Evolutionary conservation across 1,140 invertebrate genomes (phyloP), one percentile per base, ranked within the genome.

Genomic region (Pararge aegeria): DNA sequence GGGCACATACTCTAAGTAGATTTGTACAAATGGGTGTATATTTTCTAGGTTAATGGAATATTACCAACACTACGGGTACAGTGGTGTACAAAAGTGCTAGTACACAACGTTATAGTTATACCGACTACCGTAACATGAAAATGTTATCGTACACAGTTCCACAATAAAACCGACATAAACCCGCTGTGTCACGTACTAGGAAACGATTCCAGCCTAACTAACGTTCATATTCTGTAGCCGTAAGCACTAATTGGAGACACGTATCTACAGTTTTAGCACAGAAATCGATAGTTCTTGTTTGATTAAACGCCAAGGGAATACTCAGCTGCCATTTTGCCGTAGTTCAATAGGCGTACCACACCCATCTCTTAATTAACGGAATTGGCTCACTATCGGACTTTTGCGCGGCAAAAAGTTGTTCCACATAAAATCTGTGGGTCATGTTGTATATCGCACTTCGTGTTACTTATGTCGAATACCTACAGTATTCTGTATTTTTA

Each of bases 231-330:
- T 75, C 64, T 62, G 68, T 61, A 42, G 55, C 24, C 60, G 61
- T 70, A 58, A 65, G 63, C 52, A 72, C 71, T 80, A 86, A 86
- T 86, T 83, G 76, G 70, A 78, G 78, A 75, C 74, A 78, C 66
- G 71, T 66, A 70, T 55, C 73, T 69, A 78, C 73, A 72, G 66
- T 80, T 82, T 79, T 73, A 78, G 73, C 64, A 61, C 64, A 69
- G 62, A 64, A 75, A 82, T 80, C 79, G 73, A 81, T 82, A 79
- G 78, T 73, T 70, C 70, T 73, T 83, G 78, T 80, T 78, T 83
- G 78, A 78, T 75, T 73, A 74, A 66, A 79, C 77, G 68, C 63
- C 40, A 60, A 54, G 56, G 68, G 71, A 79, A 79, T 79, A 78
- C 66, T 62, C 56, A 75, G 69, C 62, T 57, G 54, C 68, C 68